phyloP scores from a whole-genome alignment of 2,113 vertebrate genomes.

The Macroglossus sobrinus region DNA sequence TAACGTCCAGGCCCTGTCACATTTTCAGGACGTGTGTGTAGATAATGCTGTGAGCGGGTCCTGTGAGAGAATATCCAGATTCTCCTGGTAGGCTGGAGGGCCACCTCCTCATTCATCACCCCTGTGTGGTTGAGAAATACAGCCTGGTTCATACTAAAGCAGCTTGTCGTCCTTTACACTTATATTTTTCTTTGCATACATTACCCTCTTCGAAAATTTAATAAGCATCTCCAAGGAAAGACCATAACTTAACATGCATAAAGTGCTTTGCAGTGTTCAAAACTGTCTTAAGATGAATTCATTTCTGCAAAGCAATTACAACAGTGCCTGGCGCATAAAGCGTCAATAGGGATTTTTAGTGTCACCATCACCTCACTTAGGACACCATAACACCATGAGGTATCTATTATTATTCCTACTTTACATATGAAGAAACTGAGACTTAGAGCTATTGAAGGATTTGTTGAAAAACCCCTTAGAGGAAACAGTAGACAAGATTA shows the following conservation, averaged over 20 bases:
- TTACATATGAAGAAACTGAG: not conserved
- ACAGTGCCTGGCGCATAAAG: too few relatives aligned
- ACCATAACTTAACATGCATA: not conserved
- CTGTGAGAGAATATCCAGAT: not conserved
- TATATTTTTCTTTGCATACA: not conserved
- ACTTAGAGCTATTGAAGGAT: not conserved
- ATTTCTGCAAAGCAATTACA: not conserved
- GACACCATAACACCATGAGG: accelerated
- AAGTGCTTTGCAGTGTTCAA: not conserved
- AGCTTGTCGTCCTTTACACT: not conserved
- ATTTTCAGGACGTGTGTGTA: not conserved
- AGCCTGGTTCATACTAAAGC: not conserved
- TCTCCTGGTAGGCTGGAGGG: not conserved
- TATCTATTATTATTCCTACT: not conserved
- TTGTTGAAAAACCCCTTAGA: not conserved
- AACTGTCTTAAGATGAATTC: not conserved
- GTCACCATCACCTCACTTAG: not conserved
- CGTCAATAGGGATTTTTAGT: accelerated
- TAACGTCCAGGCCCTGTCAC: not conserved
- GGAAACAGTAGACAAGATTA: not conserved
- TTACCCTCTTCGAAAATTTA: not conserved
- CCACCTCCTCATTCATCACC: not conserved
- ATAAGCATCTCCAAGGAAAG: not conserved
- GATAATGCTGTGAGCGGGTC: not conserved
- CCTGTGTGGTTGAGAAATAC: not conserved